Evolutionary conservation across 1,140 invertebrate species (phyloP).

Genomic region (Tribolium castaneum): DNA sequence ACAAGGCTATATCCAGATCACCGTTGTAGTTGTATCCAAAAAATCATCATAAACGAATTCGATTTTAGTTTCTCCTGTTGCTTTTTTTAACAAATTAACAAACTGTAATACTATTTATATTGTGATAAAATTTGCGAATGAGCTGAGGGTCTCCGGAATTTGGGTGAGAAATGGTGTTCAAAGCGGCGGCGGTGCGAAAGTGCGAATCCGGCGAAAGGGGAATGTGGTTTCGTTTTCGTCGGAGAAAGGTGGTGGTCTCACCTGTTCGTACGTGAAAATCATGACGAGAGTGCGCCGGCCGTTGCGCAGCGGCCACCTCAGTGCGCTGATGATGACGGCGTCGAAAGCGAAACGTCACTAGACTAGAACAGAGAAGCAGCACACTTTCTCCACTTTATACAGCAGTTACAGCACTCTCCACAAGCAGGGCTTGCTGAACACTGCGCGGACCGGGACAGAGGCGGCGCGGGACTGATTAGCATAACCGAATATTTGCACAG

Average conservation of each 20-base stretch:
- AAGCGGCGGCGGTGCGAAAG: slow-evolving; percentile 36
- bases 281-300: slow-evolving; percentile 37
- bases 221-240: slow-evolving; percentile 50
- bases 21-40: too few species aligned
- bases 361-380: slow-evolving; percentile 42
- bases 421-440: slow-evolving; percentile 47
- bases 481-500: slow-evolving; percentile 50
- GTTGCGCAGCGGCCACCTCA: slow-evolving; percentile 16
- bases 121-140: too few species aligned
- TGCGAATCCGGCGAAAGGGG: slow-evolving; percentile 46
- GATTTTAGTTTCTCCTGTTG: too few species aligned
- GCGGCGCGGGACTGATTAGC: slow-evolving; percentile 48
- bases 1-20: too few species aligned
- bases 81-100: too few species aligned
- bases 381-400: slow-evolving; percentile 51
- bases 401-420: slow-evolving; percentile 47
- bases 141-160: too few species aligned
- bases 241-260: slow-evolving; percentile 50
- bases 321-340: slow-evolving; percentile 37
- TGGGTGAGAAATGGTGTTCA: too few species aligned
- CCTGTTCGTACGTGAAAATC: slow-evolving; percentile 44
- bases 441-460: slow-evolving; percentile 46
- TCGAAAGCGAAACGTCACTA: slow-evolving; percentile 38
- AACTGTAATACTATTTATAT: too few species aligned
- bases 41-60: too few species aligned